phyloP scores from a whole-genome alignment of 2,888 invertebrate species.

The Lepidocyrtinus sp. region DNA sequence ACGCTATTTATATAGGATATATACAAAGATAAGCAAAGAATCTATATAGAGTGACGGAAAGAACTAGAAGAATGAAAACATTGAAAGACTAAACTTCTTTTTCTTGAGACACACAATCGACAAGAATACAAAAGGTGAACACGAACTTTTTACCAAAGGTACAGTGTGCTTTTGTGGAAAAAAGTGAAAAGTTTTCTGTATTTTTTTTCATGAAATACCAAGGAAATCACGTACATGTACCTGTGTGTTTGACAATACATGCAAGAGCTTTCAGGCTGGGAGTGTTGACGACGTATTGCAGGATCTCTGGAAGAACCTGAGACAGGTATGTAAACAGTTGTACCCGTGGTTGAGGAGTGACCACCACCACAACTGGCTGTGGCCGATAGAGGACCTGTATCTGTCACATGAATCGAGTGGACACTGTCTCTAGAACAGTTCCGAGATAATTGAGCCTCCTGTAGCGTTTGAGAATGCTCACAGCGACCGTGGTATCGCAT shows the following conservation, averaged over 20 bases:
- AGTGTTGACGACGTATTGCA: conserved; percentile 89
- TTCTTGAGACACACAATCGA: background rate
- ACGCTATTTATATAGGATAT: background rate
- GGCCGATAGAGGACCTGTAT: conserved; percentile 39
- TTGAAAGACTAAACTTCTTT: background rate
- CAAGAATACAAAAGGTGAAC: background rate
- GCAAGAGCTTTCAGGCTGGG: conserved; percentile 84
- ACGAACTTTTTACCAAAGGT: background rate
- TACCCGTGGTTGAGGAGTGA: conserved; percentile 72
- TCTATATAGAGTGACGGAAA: too few relatives aligned
- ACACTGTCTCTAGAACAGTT: conserved; percentile 86
- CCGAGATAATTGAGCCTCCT: conserved; percentile 77
- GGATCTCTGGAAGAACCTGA: conserved; percentile 72
- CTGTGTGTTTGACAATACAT: conserved; percentile 75
- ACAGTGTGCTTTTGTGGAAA: too few relatives aligned
- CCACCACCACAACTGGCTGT: conserved; percentile 5
- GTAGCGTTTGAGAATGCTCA: conserved; percentile 56
- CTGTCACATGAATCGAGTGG: conserved; percentile 77
- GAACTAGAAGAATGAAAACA: background rate
- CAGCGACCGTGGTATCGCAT: conserved; percentile 48
- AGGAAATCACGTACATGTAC: conserved; percentile 71
- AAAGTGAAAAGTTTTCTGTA: too few relatives aligned
- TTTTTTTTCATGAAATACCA: too few relatives aligned
- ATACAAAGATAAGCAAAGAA: background rate
- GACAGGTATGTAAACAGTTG: conserved; percentile 13